phyloP scores from a whole-genome alignment of 2,888 invertebrate genomes.

The Lasioglossum villosulum region DNA sequence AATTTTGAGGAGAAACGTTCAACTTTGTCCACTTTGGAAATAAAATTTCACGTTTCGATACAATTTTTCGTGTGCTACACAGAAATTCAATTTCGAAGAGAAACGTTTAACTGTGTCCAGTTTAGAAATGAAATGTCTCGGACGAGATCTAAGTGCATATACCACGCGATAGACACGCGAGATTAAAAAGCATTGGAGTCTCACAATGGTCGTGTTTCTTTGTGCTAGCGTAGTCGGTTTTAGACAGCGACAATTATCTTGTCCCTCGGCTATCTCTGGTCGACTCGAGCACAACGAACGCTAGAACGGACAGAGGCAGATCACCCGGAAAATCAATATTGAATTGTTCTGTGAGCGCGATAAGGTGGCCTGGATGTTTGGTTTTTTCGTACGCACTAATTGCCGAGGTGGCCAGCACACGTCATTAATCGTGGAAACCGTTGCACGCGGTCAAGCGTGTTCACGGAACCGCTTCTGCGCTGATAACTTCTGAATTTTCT shows the following conservation, averaged over 20 bases:
- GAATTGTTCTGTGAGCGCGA: background rate
- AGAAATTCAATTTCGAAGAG: too few relatives aligned
- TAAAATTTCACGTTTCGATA: too few relatives aligned
- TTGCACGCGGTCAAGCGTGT: conserved; percentile 22
- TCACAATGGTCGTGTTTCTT: background rate
- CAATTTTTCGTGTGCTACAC: too few relatives aligned
- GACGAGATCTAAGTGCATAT: background rate
- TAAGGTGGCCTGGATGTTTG: conserved; percentile 1
- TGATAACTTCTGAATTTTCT: background rate
- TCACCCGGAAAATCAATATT: background rate
- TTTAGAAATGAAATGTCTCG: background rate
- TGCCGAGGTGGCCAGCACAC: conserved; percentile 18
- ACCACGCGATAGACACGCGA: background rate
- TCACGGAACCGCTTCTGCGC: background rate
- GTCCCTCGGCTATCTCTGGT: background rate
- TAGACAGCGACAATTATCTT: background rate
- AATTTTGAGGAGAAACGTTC: too few relatives aligned
- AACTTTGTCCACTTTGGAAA: too few relatives aligned
- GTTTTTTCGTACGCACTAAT: conserved; percentile 17
- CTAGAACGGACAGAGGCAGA: background rate
- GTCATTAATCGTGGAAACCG: conserved; percentile 29
- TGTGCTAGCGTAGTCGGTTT: background rate
- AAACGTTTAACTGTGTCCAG: too few relatives aligned
- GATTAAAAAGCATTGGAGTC: background rate
- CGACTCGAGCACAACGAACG: background rate